phyloP scores from a whole-genome alignment of 2,797 vertebrate species.

The Fundulus diaphanus region DNA sequence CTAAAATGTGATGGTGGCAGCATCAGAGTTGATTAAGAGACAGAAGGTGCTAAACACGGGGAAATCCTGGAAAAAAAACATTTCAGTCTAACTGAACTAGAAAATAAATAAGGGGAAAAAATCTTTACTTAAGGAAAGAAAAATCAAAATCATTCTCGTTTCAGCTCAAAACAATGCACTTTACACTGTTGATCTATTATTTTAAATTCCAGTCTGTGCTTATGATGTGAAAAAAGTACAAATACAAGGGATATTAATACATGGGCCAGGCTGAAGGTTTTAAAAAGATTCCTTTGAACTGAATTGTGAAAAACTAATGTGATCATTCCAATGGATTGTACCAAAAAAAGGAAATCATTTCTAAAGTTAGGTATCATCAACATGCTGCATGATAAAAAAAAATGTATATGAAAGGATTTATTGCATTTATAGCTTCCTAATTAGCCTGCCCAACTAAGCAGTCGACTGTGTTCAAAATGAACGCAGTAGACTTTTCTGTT shows the following conservation, averaged over 20 bases:
- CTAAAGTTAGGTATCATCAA: neutral
- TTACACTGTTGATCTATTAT: too few relatives aligned
- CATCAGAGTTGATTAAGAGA: neutral
- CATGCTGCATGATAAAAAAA: neutral
- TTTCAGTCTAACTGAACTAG: too few relatives aligned
- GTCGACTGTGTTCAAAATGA: neutral
- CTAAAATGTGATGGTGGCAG: neutral
- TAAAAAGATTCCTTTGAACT: neutral
- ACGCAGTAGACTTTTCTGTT: too few relatives aligned
- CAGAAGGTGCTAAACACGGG: too few relatives aligned
- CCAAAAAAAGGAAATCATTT: neutral
- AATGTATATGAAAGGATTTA: too few relatives aligned
- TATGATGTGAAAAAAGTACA: neutral
- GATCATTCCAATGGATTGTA: neutral
- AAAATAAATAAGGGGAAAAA: too few relatives aligned
- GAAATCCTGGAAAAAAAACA: too few relatives aligned
- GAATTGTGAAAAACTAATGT: neutral
- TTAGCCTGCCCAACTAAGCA: too few relatives aligned
- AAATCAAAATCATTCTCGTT: neutral
- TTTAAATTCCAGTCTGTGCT: neutral
- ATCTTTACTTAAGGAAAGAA: neutral
- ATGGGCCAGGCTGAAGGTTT: neutral
- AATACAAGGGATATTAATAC: too few relatives aligned
- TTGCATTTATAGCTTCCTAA: neutral
- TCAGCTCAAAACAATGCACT: too few relatives aligned